Percentiles rank a stretch among this genome's conserved stretches.
These are phyloP conservation scores for Brachionichthys hirsutus DNA, from an alignment of 2,113 vertebrate species.

Conservation along the genomic window DNA sequence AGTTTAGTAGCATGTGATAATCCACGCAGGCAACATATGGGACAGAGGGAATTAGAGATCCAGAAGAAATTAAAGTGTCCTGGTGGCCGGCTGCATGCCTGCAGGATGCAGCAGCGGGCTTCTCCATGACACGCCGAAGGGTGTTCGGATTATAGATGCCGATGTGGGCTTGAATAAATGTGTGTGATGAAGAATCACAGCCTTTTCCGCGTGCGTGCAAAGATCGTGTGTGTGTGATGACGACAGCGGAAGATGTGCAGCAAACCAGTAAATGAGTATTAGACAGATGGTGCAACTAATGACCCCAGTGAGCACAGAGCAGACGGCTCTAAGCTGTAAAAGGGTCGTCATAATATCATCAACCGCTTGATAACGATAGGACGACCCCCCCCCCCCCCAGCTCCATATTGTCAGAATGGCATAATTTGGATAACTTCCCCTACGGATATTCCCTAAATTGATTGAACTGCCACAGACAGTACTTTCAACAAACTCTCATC, in stretches of 20 bases:
- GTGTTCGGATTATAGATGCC: neutral
- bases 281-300: conserved; percentile 60
- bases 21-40: conserved; percentile 75
- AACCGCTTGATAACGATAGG: conserved; percentile 40
- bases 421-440: conserved; percentile 58
- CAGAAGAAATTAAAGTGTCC: conserved; percentile 61
- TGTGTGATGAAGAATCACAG: neutral
- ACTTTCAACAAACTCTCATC: conserved; percentile 62
- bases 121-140: conserved; percentile 14
- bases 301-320: conserved; percentile 48
- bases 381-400: no score
- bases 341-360: conserved; percentile 45
- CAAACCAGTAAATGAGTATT: conserved; percentile 13
- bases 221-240: conserved; percentile 8
- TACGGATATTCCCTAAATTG: conserved; percentile 63
- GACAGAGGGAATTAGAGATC: conserved; percentile 70
- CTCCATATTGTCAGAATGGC: conserved; percentile 64
- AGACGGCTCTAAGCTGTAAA: conserved; percentile 35
- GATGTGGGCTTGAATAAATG: neutral
- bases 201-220: conserved; percentile 5
- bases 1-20: conserved; percentile 75
- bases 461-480: conserved; percentile 62
- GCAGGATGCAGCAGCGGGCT: conserved; percentile 31
- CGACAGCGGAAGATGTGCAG: conserved; percentile 8
- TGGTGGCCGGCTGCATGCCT: conserved; percentile 41